Base-by-base conservation (phyloP, 2,888 invertebrate genomes). In the Steinernema carpocapsae region DNA sequence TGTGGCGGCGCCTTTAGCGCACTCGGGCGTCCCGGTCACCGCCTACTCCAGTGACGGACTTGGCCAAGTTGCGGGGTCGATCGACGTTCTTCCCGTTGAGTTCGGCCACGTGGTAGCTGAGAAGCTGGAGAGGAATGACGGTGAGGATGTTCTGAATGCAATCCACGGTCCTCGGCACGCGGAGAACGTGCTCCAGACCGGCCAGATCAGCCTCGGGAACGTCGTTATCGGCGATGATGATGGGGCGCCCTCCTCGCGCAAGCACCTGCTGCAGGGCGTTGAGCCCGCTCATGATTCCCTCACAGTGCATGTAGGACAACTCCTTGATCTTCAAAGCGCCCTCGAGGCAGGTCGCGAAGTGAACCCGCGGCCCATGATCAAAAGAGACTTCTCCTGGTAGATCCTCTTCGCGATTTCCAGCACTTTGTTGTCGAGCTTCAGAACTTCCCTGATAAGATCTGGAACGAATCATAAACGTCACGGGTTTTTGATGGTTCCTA, bases 221-320 rank as follows among this genome's bases (percentile, higher is more conserved):
- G 45, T 74, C 76, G 0, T 76, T 74, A 88, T 97, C 95, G 88
- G 96, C 96, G 76, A 99, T 92, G 46, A 99, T 91, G 78, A 99
- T 94, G 0, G 99, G 99, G 0, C 89, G 87, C 79, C 90, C 90
- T 80, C 88, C 88, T 79, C 90, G 87, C 29, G 90, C 90, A 70
- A 88, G 88, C 19, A 99, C 97, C 89, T 92, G 97, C 88, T 96
- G 96, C 80, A 99, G 89, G 1, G 99, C 99, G 89, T 99, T 99
- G 93, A 99, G 94, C 89, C 99, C 99, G 26, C 97, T 95, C 93
- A 99, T 93, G 80, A 99, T 97, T 24, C 96, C 97, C 89, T 97
- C 96, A 83, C 97, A 97, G 90, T 99, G 99, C 96, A 99, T 97
- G 89, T 99, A 99, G 0, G 99, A 97, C 89, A 99, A 91, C 88